Evolutionary conservation across 92 coral and sea anemone species (phyloP).

Genomic region (Phenganax stokvisi): DNA sequence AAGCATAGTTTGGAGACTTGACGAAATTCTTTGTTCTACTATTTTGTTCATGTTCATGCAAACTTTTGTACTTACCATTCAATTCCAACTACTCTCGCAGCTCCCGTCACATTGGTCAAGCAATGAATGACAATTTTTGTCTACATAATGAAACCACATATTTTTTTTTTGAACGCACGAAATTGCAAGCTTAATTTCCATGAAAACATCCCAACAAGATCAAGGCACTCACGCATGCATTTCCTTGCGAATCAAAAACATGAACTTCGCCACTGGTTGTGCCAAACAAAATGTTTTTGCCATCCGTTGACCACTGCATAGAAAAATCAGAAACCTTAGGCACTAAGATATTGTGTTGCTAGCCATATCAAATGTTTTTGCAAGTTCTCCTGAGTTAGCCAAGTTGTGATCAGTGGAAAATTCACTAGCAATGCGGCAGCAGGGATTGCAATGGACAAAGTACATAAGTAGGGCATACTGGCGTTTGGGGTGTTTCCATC

Average conservation of each 20-base stretch:
- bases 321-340: background rate
- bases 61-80: conserved; percentile 51
- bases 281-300: conserved; percentile 90
- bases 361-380: no score
- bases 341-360: no score
- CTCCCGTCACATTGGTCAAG: conserved; percentile 90
- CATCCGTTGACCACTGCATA: conserved; percentile 81
- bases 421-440: no score
- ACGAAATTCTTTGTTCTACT: no score
- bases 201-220: background rate
- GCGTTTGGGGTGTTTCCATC: no score
- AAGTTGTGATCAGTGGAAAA: no score
- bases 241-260: conserved; percentile 87
- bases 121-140: conserved; percentile 84
- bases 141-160: conserved; percentile 42
- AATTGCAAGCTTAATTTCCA: no score
- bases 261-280: conserved; percentile 97
- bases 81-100: conserved; percentile 79
- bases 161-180: background rate
- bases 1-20: no score
- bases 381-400: no score
- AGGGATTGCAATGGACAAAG: no score
- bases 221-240: conserved; percentile 76
- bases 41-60: background rate
- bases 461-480: no score